Evolutionary conservation across 2,113 vertebrate species (phyloP), one percentile per base, ranked within the genome.

Genomic region (Dryoscopus gambensis): DNA sequence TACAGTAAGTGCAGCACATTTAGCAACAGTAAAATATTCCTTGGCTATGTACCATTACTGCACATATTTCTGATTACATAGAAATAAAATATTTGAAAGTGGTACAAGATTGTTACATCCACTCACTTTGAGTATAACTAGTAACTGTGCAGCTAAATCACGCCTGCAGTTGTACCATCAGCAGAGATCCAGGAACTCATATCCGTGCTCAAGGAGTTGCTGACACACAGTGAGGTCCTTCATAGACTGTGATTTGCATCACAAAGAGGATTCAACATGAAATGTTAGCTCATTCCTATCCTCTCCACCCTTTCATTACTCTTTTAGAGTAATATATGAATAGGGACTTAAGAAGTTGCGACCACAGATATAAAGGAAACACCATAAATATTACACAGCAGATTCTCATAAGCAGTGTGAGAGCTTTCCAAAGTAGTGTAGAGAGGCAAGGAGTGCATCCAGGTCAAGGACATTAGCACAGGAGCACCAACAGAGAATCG

Each of bases 1-100:
- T 40, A 56, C 62, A 67, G 60, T 63, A 92, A 88, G 71, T 40
- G 69, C 47, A 52, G 68, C 68, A 84, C 76, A 84, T 57, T 33
- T 39, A 87, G 75, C 70, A 96, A 80, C 68, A 81, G 55, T 40
- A 77, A 53, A 97, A 96, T 44, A 89, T 83, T 94, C 62, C 79
- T 71, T 93, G 56, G 76, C 76, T 92, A 44, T 17, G 18, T 59
- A 88, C 56, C 55, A 88, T 62, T 70, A 68, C 76, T 46, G 49
- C 30, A 82, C 60, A 70, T 6, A 52, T 74, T 93, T 86, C 64
- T 90, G 71, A 93, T 70, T 65, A 64, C 33, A 88, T 3, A 59
- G 70, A 65, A 62, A 11, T 64, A 55, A 91, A 77, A 77, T 65
- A 92, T 27, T 68, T 84, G n/a, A 67, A 77, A 92, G 35, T 21